Percentiles rank a stretch among this genome's conserved stretches.
Conservation (phyloP, 2,797 vertebrate species). For the Craterocephalus amniculus region DNA sequence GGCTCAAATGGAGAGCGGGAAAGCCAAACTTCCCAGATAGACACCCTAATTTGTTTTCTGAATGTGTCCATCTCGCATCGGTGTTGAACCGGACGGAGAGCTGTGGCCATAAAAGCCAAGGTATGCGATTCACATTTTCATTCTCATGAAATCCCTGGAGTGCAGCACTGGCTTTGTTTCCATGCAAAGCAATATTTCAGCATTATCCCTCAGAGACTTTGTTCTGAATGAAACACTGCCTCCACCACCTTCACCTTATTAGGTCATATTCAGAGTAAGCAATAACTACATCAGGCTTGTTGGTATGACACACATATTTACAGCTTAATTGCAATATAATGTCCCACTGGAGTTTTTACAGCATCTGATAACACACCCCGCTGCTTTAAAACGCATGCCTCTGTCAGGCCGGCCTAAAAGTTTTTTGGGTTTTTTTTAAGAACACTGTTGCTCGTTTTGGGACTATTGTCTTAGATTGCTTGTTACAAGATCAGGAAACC, state of each 20-base stretch:
- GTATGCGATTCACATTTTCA: not conserved
- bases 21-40: not conserved
- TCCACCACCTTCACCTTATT: not conserved
- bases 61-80: not conserved
- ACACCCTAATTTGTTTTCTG: not conserved
- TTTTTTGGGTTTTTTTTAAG: not conserved
- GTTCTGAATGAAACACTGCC: not conserved
- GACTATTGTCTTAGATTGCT: not conserved
- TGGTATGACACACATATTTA: not conserved
- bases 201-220: not conserved
- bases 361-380: not conserved
- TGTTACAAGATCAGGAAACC: not conserved
- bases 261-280: not conserved
- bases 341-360: not conserved
- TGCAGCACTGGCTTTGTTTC: not conserved
- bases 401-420: no score
- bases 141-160: not conserved
- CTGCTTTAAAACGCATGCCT: no score
- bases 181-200: not conserved
- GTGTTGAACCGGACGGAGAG: not conserved
- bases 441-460: no score
- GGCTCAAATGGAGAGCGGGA: not conserved
- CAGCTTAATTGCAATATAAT: not conserved
- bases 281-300: not conserved
- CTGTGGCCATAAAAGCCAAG: not conserved